Evolutionary conservation across 2,113 vertebrate genomes (phyloP).

Genomic region (Pomatorhinus ruficollis): DNA sequence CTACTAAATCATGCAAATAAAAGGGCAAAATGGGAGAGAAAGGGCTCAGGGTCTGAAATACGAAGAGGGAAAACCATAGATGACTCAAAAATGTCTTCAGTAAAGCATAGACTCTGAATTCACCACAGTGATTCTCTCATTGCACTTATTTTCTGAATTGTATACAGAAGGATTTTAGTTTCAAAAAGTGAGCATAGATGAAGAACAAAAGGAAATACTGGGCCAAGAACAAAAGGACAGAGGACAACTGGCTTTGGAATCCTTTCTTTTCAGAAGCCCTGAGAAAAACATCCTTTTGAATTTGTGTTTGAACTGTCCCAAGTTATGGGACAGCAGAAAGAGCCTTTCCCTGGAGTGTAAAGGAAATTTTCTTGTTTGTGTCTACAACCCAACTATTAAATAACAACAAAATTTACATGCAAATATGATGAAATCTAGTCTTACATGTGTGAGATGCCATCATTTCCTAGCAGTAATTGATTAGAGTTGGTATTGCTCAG

Average conservation of each 20-base stretch:
- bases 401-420: not conserved
- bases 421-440: not conserved
- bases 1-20: not conserved
- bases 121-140: not conserved
- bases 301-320: not conserved
- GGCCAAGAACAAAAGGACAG: not conserved
- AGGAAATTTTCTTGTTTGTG: not conserved
- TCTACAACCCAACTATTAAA: not conserved
- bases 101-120: not conserved
- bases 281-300: not conserved
- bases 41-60: not conserved
- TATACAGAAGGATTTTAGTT: not conserved
- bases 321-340: not conserved
- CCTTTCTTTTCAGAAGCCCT: not conserved
- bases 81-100: not conserved
- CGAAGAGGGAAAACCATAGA: not conserved
- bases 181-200: not conserved
- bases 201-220: not conserved
- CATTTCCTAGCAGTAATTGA: not conserved
- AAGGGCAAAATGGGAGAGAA: not conserved
- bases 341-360: not conserved
- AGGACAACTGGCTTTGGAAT: not conserved
- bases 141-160: not conserved
- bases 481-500: not conserved
- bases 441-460: not conserved